phyloP scores from a whole-genome alignment of 1,140 invertebrate genomes.

The Drosophila prosaltans region DNA sequence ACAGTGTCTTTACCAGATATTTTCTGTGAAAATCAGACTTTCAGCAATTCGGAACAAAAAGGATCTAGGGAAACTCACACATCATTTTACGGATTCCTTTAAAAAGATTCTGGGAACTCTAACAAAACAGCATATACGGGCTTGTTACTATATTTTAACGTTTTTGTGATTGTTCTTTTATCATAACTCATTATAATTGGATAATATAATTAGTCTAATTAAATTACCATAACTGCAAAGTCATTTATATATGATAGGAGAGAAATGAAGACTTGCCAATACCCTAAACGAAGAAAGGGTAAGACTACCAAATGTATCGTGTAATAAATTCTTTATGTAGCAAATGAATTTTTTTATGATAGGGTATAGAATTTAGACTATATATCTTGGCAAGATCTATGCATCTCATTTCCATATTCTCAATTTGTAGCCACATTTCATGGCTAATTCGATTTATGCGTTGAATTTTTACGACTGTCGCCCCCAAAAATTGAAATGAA shows the following conservation, averaged over 20 bases:
- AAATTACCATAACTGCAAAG: background rate
- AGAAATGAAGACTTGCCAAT: background rate
- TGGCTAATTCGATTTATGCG: conserved; percentile 70
- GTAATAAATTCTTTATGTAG: background rate
- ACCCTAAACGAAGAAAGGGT: background rate
- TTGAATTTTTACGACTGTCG: conserved; percentile 50
- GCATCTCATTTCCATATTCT: conserved; percentile 20
- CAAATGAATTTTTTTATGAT: no score
- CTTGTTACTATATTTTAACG: background rate
- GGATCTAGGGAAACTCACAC: no score
- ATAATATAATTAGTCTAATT: conserved; percentile 1
- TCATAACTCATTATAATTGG: background rate
- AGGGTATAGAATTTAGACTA: no score
- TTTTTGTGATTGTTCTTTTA: background rate
- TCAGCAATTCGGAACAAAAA: no score
- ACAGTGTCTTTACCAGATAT: no score
- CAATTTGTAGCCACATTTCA: conserved; percentile 20
- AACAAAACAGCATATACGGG: no score
- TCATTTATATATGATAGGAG: background rate
- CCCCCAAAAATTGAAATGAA: conserved; percentile 56
- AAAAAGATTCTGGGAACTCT: no score
- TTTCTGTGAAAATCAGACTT: no score
- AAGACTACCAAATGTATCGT: no score
- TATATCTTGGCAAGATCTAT: background rate
- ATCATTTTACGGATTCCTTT: no score